Evolutionary conservation across 2,797 vertebrate species (phyloP), one percentile per base, ranked within the genome.

Genomic region (Chaunax sp.): DNA sequence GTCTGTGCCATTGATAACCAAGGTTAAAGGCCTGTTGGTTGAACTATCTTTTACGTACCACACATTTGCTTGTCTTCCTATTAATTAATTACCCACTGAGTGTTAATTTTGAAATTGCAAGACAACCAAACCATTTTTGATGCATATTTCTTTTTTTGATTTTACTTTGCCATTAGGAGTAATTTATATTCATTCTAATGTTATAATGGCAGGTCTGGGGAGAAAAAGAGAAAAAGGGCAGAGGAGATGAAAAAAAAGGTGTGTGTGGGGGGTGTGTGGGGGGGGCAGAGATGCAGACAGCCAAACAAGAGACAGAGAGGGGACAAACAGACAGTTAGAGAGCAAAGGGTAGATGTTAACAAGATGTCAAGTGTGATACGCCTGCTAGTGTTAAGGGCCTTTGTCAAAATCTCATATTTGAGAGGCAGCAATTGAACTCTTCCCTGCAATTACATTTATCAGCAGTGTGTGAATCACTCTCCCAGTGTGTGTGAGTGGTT

Each of bases 361-460:
- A 75, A 72, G 64, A 43, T 77, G 86, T 79, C 83, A 84, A 79
- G 80, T 80, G 59, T 74, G 76, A 82, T 82, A 77, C 23, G 13
- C 40, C 54, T 5, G 15, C 58, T 23, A 38, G 55, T 62, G 80
- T 82, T 71, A 49, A 82, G 74, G 74, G 59, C 76, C 64, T 80
- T 81, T 80, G 81, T 84, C 23, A 10, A 80, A 83, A 83, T 61
- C 76, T 75, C 63, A 78, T 79, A 84, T 81, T 87, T 83, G 64
- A 85, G 73, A 77, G 54, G 60, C 80, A 14, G 56, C 79, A 81
- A 76, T 85, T 85, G 81, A 90, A 82, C 80, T 76, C 68, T 66
- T 77, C 51, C 56, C 70, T 54, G 64, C 80, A 72, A 83, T 90
- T 83, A 75, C 80, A 88, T 86, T 82, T 80, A 89, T 83, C 62